phyloP scores from a whole-genome alignment of 2,797 vertebrate genomes.

The Melanotaenia maccullochi region DNA sequence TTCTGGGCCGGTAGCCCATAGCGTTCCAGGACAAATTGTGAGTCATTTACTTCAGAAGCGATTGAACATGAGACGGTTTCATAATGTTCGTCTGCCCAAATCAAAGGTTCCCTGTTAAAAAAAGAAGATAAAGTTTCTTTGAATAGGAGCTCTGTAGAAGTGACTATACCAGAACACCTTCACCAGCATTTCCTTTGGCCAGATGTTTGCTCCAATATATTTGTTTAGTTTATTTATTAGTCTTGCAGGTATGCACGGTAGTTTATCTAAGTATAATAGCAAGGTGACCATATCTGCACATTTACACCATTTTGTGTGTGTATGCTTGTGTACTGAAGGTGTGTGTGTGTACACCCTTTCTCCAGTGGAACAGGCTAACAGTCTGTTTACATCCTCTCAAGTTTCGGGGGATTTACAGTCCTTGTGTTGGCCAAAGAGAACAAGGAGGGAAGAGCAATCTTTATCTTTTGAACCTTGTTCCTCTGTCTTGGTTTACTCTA shows the following conservation, averaged over 20 bases:
- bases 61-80: conserved; percentile 6
- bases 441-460: conserved; percentile 26
- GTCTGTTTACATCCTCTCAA: conserved; percentile 73
- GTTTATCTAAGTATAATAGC: not conserved
- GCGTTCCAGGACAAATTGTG: conserved; percentile 25
- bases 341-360: conserved; percentile 24
- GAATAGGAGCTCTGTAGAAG: not conserved
- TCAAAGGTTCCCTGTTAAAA: not conserved
- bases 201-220: not conserved
- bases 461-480: conserved; percentile 34
- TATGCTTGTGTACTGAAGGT: conserved; percentile 16
- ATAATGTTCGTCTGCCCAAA: not conserved
- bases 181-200: not conserved
- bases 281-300: conserved; percentile 18
- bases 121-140: not conserved
- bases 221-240: not conserved
- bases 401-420: conserved; percentile 74
- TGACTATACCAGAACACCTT: not conserved
- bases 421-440: conserved; percentile 36
- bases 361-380: conserved; percentile 44
- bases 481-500: conserved; percentile 13
- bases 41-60: not conserved
- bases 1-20: conserved; percentile 3
- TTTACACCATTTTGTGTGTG: conserved; percentile 10
- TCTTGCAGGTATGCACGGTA: not conserved